phyloP scores from a whole-genome alignment of 53 echinoderm and acorn worm species.

The Echinometra lucunter region DNA sequence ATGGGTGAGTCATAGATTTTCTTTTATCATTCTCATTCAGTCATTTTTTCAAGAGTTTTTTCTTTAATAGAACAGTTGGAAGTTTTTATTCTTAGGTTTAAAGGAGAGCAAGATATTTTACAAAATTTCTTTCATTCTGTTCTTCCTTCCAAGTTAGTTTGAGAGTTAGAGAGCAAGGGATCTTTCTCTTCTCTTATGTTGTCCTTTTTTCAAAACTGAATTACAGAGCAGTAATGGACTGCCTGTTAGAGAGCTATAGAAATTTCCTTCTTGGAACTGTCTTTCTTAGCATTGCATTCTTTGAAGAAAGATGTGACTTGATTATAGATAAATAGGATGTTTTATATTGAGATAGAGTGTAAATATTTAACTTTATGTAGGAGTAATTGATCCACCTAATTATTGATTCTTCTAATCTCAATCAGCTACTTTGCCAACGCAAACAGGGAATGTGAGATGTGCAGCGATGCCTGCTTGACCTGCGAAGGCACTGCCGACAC shows the following conservation, averaged over 20 bases:
- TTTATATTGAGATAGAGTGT: too few species aligned
- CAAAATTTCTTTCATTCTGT: too few species aligned
- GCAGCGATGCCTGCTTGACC: conserved; percentile 74
- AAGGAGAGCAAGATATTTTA: too few species aligned
- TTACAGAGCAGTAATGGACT: too few species aligned
- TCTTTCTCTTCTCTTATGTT: neutral
- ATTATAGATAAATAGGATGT: too few species aligned
- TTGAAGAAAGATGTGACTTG: too few species aligned
- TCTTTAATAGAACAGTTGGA: too few species aligned
- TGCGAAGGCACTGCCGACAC: conserved; percentile 72
- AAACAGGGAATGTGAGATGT: conserved; percentile 75
- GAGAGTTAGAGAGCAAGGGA: neutral
- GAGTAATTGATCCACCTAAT: too few species aligned
- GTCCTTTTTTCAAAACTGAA: neutral
- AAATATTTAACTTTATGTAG: neutral
- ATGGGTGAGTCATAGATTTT: conserved; percentile 74
- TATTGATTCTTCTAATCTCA: neutral
- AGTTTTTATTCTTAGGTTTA: too few species aligned
- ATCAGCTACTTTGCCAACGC: conserved; percentile 75
- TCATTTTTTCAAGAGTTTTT: neutral
- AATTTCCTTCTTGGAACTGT: too few species aligned
- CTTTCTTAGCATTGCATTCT: too few species aligned
- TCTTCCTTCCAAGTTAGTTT: too few species aligned
- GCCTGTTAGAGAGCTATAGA: neutral
- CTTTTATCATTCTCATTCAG: neutral